Evolutionary conservation across 2,797 vertebrate genomes (phyloP), one percentile per base, ranked within the genome.

Genomic region (Glossophaga mutica): DNA sequence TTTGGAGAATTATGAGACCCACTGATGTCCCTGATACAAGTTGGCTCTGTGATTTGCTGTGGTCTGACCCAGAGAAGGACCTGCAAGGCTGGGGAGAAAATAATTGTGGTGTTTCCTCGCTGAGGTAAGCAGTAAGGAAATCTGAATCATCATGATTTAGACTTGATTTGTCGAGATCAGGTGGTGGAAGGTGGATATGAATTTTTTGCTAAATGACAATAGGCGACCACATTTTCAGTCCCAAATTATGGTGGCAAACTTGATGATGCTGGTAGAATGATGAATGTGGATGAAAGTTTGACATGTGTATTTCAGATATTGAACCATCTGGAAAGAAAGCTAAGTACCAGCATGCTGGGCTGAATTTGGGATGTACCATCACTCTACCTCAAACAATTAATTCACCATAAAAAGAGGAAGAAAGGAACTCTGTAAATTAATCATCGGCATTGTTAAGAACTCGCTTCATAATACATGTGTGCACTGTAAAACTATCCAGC

Each of bases 261-360:
- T 96, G 99, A 99, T 98, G 99, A 99, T 76, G 99, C 99, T 79
- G 99, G 99, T n/a, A 99, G 99, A 96, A 99, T 99, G 99, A 99
- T 99, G 99, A 99, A 99, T 83, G 99, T 99, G 65, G 99, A 99
- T 91, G 99, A 99, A 98, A 99, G 99, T 86, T 99, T 99, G 98
- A 99, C 99, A 99, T 99, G 99, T 98, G 99, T 99, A 81, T 99
- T 99, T 98, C 99, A 99, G 99, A 99, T 99, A 98, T 95, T 99
- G 97, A 99, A 98, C 99, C 99, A 79, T 99, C 99, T 90, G 99
- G 99, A 99, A 99, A 99, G 99, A 99, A 99, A 99, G 99, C 99
- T 97, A 99, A 99, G 99, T 99, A 99, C 98, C 99, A 99, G 98
- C 99, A 99, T 83, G 99, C 99, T 39, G 99, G 99, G 95, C 99